These are phyloP conservation scores for Gymnoscelis rufifasciata DNA, from an alignment of 2,888 invertebrate genomes.

Conservation along the genomic window DNA sequence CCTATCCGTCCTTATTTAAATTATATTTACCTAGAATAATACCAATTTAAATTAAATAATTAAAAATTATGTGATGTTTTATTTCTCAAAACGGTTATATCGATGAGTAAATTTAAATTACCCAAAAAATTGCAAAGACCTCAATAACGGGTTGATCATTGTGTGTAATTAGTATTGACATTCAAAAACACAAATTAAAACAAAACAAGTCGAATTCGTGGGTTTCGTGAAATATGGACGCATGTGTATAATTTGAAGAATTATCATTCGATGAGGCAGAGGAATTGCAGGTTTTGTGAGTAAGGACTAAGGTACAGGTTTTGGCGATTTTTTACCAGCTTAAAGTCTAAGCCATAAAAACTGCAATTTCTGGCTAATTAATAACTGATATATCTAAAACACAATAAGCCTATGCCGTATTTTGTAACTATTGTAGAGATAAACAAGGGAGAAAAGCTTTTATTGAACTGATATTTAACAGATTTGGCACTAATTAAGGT, in stretches of 20 bases:
- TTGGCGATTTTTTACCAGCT: not conserved
- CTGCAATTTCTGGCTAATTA: no score
- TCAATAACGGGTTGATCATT: not conserved
- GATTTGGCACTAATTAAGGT: no score
- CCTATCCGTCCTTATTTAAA: constrained; percentile 1
- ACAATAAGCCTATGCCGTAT: no score
- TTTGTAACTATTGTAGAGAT: no score
- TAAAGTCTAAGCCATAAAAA: no score
- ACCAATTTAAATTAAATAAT: not conserved
- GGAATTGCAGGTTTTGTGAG: constrained; percentile 13
- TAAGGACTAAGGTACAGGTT: constrained; percentile 11
- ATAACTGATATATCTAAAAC: no score
- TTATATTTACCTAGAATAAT: not conserved
- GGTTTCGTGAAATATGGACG: constrained; percentile 35
- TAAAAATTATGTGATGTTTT: not conserved
- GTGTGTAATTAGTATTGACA: constrained; percentile 11
- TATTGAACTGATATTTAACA: no score
- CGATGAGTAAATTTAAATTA: not conserved
- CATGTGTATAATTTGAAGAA: constrained; percentile 36
- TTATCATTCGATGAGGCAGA: constrained; percentile 27
- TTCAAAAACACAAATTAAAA: constrained; percentile 30
- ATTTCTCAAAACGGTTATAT: not conserved
- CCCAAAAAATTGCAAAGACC: not conserved
- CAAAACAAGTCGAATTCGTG: constrained; percentile 33
- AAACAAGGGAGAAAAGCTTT: no score